Conservation (phyloP, 2,888 invertebrate genomes). For the Drosophila paranaensis region DNA sequence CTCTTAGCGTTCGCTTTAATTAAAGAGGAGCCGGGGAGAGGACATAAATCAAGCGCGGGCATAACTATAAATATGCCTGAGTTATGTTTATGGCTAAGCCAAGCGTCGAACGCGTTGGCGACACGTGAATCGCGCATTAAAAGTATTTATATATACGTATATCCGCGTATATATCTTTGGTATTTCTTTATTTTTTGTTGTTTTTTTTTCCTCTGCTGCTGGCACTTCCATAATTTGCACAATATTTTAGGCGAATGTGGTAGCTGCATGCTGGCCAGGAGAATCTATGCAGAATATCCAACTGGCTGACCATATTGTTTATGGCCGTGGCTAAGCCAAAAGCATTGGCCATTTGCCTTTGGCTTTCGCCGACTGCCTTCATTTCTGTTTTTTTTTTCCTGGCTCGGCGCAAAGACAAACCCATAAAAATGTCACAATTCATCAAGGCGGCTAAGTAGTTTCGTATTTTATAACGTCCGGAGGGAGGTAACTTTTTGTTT, state of each 20-base stretch:
- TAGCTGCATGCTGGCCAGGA: conserved; percentile 31
- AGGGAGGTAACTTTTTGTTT: conserved; percentile 27
- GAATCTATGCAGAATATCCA: conserved; percentile 25
- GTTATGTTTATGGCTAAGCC: conserved; percentile 62
- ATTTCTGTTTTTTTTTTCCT: background rate
- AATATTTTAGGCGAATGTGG: conserved; percentile 36
- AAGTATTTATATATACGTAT: conserved; percentile 23
- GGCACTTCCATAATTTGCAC: conserved; percentile 58
- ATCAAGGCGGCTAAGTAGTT: conserved; percentile 72
- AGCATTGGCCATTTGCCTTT: conserved; percentile 36
- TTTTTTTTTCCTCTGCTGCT: conserved; percentile 1
- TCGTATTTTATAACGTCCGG: conserved; percentile 68
- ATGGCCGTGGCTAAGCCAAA: conserved; percentile 64
- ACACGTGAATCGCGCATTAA: conserved; percentile 69
- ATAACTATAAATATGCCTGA: conserved; percentile 54
- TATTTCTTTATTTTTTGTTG: background rate
- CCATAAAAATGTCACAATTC: conserved; percentile 82
- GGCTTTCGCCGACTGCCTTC: conserved; percentile 19
- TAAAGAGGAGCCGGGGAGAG: conserved; percentile 28
- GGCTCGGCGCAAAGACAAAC: conserved; percentile 62
- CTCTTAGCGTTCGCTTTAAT: conserved; percentile 34
- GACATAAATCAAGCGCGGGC: conserved; percentile 28
- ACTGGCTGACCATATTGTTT: conserved; percentile 61
- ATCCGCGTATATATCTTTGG: conserved; percentile 5
- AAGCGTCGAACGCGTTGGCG: conserved; percentile 54